Evolutionary conservation across 2,888 invertebrate species (phyloP).

Genomic region (Trisateles emortualis): DNA sequence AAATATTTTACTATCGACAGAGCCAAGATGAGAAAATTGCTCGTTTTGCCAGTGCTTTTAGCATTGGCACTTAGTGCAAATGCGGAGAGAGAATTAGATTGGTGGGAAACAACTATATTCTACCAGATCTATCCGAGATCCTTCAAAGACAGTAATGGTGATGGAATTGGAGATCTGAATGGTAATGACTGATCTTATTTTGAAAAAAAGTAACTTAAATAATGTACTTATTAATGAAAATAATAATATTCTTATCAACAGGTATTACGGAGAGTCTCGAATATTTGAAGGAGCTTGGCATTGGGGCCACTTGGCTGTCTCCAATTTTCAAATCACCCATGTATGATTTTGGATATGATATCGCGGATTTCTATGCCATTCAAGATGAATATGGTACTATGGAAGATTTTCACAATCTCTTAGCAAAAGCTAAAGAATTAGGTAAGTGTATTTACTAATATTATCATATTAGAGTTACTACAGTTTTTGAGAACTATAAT

Average conservation of each 20-base stretch:
- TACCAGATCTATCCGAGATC: conserved; percentile 93
- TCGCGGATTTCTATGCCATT: conserved; percentile 90
- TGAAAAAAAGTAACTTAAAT: no score
- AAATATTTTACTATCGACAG: no score
- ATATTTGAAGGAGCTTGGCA: conserved; percentile 89
- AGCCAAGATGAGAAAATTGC: conserved; percentile 41
- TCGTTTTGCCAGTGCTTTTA: conserved; percentile 56
- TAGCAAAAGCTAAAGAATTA: conserved; percentile 80
- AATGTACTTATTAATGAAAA: conserved; percentile 5
- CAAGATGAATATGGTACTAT: conserved; percentile 91
- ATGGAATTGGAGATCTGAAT: conserved; percentile 92
- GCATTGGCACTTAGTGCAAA: conserved; percentile 50
- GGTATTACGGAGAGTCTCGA: conserved; percentile 88
- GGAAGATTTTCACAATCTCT: conserved; percentile 89
- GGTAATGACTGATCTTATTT: conserved; percentile 71
- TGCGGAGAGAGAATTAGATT: conserved; percentile 75
- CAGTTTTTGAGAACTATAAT: no score
- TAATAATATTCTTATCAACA: conserved; percentile 46
- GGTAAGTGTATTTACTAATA: conserved; percentile 60
- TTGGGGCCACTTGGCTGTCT: conserved; percentile 91
- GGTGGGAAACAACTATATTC: conserved; percentile 92
- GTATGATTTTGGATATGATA: conserved; percentile 94
- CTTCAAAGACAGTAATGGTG: conserved; percentile 90
- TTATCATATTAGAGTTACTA: no score
- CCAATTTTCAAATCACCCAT: conserved; percentile 92